Conservation (phyloP, 2,797 vertebrate genomes). For the Morelia viridis region DNA sequence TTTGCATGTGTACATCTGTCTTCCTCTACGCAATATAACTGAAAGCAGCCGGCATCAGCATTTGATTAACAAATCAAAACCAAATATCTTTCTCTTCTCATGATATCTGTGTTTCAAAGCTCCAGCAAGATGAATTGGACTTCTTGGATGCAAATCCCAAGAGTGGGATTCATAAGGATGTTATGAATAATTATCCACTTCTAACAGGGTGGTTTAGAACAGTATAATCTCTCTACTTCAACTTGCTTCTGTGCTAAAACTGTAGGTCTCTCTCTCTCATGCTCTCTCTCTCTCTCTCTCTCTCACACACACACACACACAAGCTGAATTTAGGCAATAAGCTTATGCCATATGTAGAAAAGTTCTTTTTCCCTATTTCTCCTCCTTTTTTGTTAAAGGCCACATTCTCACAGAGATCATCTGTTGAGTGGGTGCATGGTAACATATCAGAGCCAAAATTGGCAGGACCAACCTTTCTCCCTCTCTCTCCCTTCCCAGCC, state of each 20-base stretch:
- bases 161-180: neutral
- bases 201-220: neutral
- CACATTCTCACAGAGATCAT: neutral
- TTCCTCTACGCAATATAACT: neutral
- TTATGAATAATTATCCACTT: neutral
- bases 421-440: neutral
- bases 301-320: neutral
- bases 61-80: slow-evolving; percentile 17
- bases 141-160: neutral
- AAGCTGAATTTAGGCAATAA: neutral
- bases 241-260: neutral
- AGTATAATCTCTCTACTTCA: neutral
- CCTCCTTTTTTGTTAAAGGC: neutral
- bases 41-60: slow-evolving; percentile 1
- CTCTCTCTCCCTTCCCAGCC: neutral
- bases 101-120: neutral
- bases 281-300: neutral
- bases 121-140: neutral
- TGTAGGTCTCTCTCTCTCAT: too few species aligned
- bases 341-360: neutral
- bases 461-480: neutral
- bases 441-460: neutral
- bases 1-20: slow-evolving; percentile 1
- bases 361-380: neutral
- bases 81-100: neutral